Conservation (phyloP, 2,888 invertebrate genomes). For the Epinotia bilunana region DNA sequence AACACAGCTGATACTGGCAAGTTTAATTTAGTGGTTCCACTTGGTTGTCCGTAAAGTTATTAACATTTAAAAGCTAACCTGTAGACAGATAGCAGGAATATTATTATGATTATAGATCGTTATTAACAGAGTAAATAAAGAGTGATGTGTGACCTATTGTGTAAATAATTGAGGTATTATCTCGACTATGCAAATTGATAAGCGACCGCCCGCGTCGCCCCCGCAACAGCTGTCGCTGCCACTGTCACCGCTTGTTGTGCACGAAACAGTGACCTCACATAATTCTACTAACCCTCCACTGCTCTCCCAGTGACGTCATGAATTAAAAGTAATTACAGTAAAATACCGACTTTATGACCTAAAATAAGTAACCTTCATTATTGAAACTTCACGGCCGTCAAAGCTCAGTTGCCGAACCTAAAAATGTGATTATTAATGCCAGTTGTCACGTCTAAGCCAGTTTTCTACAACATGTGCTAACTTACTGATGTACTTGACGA, state of each 20-base stretch:
- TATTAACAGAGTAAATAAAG: slow-evolving; percentile 13
- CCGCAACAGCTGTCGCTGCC: slow-evolving; percentile 21
- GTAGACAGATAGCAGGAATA: slow-evolving; percentile 5
- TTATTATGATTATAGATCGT: slow-evolving; percentile 5
- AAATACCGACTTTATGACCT: neutral
- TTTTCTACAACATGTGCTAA: slow-evolving; percentile 60
- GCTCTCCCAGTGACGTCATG: slow-evolving; percentile 4
- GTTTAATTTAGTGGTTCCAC: neutral
- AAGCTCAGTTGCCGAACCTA: slow-evolving; percentile 53
- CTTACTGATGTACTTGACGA: slow-evolving; percentile 67
- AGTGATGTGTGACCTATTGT: slow-evolving; percentile 35
- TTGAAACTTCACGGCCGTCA: slow-evolving; percentile 27
- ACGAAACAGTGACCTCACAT: slow-evolving; percentile 13
- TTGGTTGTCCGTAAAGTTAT: slow-evolving; percentile 17
- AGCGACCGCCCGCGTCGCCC: slow-evolving; percentile 53
- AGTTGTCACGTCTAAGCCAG: slow-evolving; percentile 49
- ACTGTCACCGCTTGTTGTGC: slow-evolving; percentile 19
- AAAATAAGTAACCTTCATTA: slow-evolving; percentile 18
- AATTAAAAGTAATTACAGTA: slow-evolving; percentile 7
- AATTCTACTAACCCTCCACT: slow-evolving; percentile 19
- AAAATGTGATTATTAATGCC: slow-evolving; percentile 59
- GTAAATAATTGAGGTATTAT: slow-evolving; percentile 51
- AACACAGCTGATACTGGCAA: slow-evolving; percentile 2
- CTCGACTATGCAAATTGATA: slow-evolving; percentile 62
- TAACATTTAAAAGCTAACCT: neutral